Conservation (phyloP, 2,797 vertebrate species). For the Chelmon rostratus region DNA sequence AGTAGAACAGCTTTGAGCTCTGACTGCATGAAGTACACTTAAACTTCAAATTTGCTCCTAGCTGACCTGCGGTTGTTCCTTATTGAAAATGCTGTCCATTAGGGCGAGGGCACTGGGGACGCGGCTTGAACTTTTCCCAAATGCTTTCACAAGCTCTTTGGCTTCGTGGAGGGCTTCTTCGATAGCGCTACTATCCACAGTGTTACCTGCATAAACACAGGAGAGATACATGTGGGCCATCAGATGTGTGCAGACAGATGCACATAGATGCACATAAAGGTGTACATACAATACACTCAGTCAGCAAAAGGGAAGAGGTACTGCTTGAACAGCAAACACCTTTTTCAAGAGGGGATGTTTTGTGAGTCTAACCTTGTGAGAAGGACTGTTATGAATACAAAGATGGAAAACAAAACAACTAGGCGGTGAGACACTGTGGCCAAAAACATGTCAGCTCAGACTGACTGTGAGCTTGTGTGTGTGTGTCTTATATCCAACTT, state of each 20-base stretch:
- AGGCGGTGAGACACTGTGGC: background rate
- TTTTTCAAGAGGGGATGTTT: slow-evolving; percentile 6
- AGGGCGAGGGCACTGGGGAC: slow-evolving; percentile 63
- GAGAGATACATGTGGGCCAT: background rate
- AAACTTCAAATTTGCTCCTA: background rate
- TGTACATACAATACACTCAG: background rate
- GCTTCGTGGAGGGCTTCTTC: slow-evolving; percentile 63
- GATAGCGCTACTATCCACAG: slow-evolving; percentile 31
- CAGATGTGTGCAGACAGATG: slow-evolving; percentile 12
- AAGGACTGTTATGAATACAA: background rate
- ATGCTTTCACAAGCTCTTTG: slow-evolving; percentile 72
- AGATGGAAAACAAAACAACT: slow-evolving; percentile 1
- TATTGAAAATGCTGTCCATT: slow-evolving; percentile 67
- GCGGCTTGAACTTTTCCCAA: slow-evolving; percentile 66
- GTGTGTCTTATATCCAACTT: background rate
- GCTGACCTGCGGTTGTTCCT: slow-evolving; percentile 72
- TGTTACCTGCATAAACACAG: slow-evolving; percentile 64
- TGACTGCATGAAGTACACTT: background rate
- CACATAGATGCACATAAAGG: slow-evolving; percentile 16
- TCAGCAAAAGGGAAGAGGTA: background rate
- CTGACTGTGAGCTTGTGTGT: background rate
- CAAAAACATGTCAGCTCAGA: slow-evolving; percentile 20
- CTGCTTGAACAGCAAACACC: background rate
- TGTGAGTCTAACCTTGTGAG: slow-evolving; percentile 7
- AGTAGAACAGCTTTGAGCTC: background rate